Base-by-base conservation (phyloP, 1,140 invertebrate species). In the Agrypnia vestita region DNA sequence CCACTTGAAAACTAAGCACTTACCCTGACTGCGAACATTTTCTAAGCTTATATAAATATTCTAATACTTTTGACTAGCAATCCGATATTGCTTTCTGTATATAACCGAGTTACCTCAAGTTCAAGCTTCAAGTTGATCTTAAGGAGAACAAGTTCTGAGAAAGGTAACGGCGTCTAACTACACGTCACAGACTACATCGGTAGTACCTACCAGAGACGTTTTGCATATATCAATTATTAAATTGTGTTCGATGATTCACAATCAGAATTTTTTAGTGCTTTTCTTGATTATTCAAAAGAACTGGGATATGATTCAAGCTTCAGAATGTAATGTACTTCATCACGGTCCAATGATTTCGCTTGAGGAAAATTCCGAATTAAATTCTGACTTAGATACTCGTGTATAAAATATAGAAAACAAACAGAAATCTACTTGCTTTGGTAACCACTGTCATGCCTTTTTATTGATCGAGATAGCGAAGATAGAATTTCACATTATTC, bases 81-180 rank as follows among this genome's bases (percentile, higher is more conserved):
- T 6, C 25, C 25, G 6, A 35, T 3, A 35, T 35, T 35, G 25
- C 25, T 35, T n/a, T 6, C 25, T 35, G 25, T 35, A 3, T 35
- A 3, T 35, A 35, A 35, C 1, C 25, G 25, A 35, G 25, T 35
- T 35, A 35, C 25, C 25, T 35, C 25, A 35, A 35, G 25, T 35
- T 35, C 25, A 35, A 35, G 25, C 25, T 35, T 35, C 25, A 35
- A 21, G 17, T 59, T 59, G 15, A 59, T 21, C 55, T 21, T 59
- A 59, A 59, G 17, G 55, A 59, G 55, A 21, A 59, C 55, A 59
- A 19, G 15, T 59, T 59, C 55, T 21, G n/a, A 15, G 55, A 59
- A 59, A 59, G 55, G 55, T 59, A 59, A 59, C 55, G 55, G 55
- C 21, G 15, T 21, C 15, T 59, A 8, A 59, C 15, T 21, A 17